Base-by-base conservation (phyloP, 2,888 invertebrate genomes). In the Isotomurus palustris region DNA sequence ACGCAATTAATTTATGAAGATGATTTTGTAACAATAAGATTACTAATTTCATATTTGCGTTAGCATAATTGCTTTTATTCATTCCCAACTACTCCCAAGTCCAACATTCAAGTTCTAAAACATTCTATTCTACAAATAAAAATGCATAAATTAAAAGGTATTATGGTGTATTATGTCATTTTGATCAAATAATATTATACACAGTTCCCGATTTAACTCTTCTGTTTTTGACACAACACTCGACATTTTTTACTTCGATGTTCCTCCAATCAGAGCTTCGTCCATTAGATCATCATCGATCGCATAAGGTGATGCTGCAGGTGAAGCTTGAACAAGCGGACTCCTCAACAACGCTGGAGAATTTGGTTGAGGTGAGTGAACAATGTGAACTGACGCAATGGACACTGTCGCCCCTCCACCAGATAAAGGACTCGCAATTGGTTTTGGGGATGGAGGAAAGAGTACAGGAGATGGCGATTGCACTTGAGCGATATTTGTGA, bases 261-360 rank as follows among this genome's bases (percentile, higher is more conserved):
- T 85, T 72, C 86, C 81, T 8, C 87, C 87, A 51, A 88, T 85
- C 48, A 91, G 77, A 5, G 89, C 89, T 74, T 89, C 90, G 75
- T 91, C 90, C 87, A 90, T 90, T 21, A 91, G 82, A 73, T 91
- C 91, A 75, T 92, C 91, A 73, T 91, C 91, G 44, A 90, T 88
- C 70, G 88, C 86, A 71, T 87, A 86, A 19, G 88, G 87, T 2
- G 76, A 74, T 14, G 57, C 57, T 5, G 88, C 87, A 56, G 73
- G 72, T 25, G 73, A 72, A 68, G 85, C 84, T 4, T 84, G 83
- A 48, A 83, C 82, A 40, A 81, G 76, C 19, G 72, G 72, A 51
- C 72, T 72, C 29, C 71, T 59, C 3, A 71, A 61, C 22, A 71
- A 67, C 44, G 61, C 56, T n/a, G 66, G 64, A 6, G 72, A 71